These are phyloP conservation scores for Acanthurus tractus DNA, from an alignment of 2,797 vertebrate genomes.

Conservation along the genomic window DNA sequence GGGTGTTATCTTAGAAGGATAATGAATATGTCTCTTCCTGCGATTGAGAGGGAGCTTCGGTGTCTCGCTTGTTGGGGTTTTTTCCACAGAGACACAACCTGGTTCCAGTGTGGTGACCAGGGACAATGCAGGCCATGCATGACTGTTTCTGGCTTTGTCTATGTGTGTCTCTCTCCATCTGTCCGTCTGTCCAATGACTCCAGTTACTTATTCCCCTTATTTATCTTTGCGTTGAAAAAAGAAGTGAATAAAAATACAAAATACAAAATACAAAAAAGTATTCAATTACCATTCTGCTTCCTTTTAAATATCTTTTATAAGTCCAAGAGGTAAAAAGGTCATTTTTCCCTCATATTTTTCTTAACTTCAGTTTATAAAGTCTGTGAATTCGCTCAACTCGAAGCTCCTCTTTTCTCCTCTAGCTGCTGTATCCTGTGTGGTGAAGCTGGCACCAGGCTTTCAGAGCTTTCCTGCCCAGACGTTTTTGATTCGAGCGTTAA, in stretches of 20 bases:
- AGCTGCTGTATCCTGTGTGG: conserved; percentile 58
- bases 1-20: conserved; percentile 56
- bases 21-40: conserved; percentile 62
- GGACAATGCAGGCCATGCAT: conserved; percentile 53
- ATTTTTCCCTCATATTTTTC: not conserved
- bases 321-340: not conserved
- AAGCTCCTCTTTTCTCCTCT: not conserved
- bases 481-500: conserved; percentile 63
- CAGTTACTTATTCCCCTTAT: conserved; percentile 3
- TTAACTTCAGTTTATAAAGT: not conserved
- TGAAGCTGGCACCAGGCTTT: conserved; percentile 49
- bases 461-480: conserved; percentile 67
- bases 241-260: not conserved
- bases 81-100: conserved; percentile 52
- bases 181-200: conserved; percentile 33
- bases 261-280: not conserved
- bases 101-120: conserved; percentile 52
- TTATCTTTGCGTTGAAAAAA: not conserved
- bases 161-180: conserved; percentile 53
- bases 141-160: conserved; percentile 48
- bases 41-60: conserved; percentile 39
- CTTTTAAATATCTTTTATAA: not conserved
- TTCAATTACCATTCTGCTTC: not conserved
- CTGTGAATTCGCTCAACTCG: not conserved
- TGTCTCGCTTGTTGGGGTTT: conserved; percentile 53